Base-by-base conservation (phyloP, 2,113 vertebrate genomes). In the Misgurnus mizolepis region DNA sequence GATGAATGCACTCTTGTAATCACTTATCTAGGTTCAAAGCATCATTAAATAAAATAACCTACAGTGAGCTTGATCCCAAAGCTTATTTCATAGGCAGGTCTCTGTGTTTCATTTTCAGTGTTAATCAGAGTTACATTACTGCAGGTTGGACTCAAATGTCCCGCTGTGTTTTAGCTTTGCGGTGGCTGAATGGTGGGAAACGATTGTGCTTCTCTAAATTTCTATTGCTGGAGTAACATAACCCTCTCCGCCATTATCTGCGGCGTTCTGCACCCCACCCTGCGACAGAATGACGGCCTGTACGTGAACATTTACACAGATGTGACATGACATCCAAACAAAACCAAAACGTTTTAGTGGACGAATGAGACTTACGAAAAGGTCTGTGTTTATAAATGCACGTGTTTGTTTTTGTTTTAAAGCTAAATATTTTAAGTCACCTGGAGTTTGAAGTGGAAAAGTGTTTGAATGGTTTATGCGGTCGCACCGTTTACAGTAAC, bases 11-110 rank as follows among this genome's bases (percentile, higher is more conserved):
- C 22, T 81, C 77, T 53, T 55, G 79, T 85, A 83, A 85, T 86
- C 81, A 82, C 81, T 68, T 81, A 85, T 88, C 86, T 79, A 81
- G 79, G 85, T 84, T 86, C 81, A 87, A 87, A 87, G 83, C 83
- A 69, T 86, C 75, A 87, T 85, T 84, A 86, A 85, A 86, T 85
- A 85, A 82, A 89, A 86, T 79, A 76, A 84, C 76, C 83, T 39
- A 17, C 22, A 82, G 74, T 62, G 67, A 68, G 70, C 40, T 49
- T 56, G 56, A 69, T 76, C 74, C 77, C 76, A 55, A 40, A 81
- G 82, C 70, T 40, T 70, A 40, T 67, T 84, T 83, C 73, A 76
- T 66, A 82, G 78, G 62, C 67, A 84, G 78, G 84, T 83, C 84
- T 49, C 50, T 55, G 58, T 56, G 55, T 80, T 85, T 82, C 27